Conservation (phyloP, 2,113 vertebrate genomes). For the Trachemys scripta region DNA sequence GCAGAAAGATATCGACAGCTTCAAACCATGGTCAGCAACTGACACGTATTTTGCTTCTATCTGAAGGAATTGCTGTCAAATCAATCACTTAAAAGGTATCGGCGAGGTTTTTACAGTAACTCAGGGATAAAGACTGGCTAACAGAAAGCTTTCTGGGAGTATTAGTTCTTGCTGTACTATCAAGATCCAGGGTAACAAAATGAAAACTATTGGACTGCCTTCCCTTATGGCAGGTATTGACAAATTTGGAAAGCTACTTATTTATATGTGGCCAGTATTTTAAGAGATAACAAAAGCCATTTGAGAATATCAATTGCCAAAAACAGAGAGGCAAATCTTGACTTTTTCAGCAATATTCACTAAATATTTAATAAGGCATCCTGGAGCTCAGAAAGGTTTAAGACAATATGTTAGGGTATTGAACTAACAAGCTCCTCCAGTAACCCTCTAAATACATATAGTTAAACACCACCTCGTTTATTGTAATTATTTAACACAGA, state of each 20-base stretch:
- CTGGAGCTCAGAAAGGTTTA: slow-evolving; percentile 67
- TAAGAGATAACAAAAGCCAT: slow-evolving; percentile 9
- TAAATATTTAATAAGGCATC: slow-evolving; percentile 66
- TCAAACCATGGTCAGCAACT: slow-evolving; percentile 59
- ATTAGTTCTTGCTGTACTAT: slow-evolving; percentile 52
- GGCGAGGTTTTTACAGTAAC: slow-evolving; percentile 32
- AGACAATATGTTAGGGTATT: slow-evolving; percentile 50
- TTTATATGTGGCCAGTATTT: slow-evolving; percentile 35
- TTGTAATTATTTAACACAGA: slow-evolving; percentile 61
- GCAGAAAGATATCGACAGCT: slow-evolving; percentile 66
- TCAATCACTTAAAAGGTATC: slow-evolving; percentile 62
- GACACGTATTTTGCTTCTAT: slow-evolving; percentile 57
- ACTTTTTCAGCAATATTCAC: slow-evolving; percentile 43
- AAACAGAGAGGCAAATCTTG: slow-evolving; percentile 66
- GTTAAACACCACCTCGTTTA: slow-evolving; percentile 63
- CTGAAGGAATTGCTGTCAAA: slow-evolving; percentile 68
- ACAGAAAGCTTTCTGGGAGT: slow-evolving; percentile 39
- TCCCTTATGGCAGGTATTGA: slow-evolving; percentile 7
- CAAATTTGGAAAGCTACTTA: slow-evolving; percentile 12
- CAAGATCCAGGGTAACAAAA: slow-evolving; percentile 42
- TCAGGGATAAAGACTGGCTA: background rate
- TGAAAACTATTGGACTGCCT: slow-evolving; percentile 14
- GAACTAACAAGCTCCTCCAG: slow-evolving; percentile 55
- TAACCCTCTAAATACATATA: slow-evolving; percentile 66
- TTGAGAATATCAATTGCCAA: slow-evolving; percentile 28